phyloP scores from a whole-genome alignment of 2,113 vertebrate genomes.

The Oenanthe oenanthe region DNA sequence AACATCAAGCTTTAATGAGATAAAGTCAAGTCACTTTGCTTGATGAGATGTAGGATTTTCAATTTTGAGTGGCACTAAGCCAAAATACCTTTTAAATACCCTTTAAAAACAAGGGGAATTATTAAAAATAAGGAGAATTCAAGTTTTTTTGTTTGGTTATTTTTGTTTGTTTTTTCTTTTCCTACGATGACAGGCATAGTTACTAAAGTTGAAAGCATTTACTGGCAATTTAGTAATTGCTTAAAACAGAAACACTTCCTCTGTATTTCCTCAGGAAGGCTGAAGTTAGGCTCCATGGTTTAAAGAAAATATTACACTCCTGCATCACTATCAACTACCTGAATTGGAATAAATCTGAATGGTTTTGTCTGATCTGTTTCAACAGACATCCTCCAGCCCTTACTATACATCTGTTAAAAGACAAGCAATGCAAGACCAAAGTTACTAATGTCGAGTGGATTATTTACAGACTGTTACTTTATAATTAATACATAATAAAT shows the following conservation, averaged over 20 bases:
- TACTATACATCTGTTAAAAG: not conserved
- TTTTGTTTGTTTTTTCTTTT: not conserved
- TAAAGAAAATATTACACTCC: not conserved
- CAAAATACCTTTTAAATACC: not conserved
- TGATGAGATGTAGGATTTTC: not conserved
- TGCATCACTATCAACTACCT: not conserved
- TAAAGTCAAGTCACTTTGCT: not conserved
- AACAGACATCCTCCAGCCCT: not conserved
- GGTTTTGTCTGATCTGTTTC: not conserved
- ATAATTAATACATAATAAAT: not conserved
- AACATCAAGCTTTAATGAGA: not conserved
- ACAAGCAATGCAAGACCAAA: not conserved
- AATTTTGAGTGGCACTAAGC: not conserved
- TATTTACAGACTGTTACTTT: not conserved
- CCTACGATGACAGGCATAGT: not conserved
- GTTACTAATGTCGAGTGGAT: not conserved
- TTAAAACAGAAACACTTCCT: not conserved
- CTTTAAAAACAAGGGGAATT: not conserved
- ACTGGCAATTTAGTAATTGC: not conserved
- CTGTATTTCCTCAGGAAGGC: not conserved
- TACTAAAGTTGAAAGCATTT: not conserved
- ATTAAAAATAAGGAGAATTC: not conserved
- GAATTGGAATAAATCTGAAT: not conserved
- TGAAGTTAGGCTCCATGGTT: not conserved
- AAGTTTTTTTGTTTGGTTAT: not conserved